Evolutionary conservation across 2,888 invertebrate species (phyloP).

Genomic region (Drosophila colorata): DNA sequence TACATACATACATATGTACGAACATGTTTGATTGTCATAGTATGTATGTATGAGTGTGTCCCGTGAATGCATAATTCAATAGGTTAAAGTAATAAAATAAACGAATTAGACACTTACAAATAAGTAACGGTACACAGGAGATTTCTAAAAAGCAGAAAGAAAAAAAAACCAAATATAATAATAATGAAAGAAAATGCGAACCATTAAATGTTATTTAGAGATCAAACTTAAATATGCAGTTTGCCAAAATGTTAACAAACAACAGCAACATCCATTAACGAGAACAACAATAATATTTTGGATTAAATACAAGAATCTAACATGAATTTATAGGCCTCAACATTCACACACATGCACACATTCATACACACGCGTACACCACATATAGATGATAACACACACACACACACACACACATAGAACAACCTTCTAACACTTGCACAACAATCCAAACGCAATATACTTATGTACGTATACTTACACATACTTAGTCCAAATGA

Average conservation of each 20-base stretch:
- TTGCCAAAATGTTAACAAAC: conserved; percentile 23
- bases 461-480: conserved; percentile 33
- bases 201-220: conserved; percentile 42
- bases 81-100: conserved; percentile 49
- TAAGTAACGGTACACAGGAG: conserved; percentile 59
- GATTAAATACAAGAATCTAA: conserved; percentile 25
- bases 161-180: conserved; percentile 4
- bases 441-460: conserved; percentile 32
- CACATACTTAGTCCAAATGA: conserved; percentile 33
- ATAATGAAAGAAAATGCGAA: conserved; percentile 8
- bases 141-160: conserved; percentile 22
- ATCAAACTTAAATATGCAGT: conserved; percentile 41
- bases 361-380: conserved; percentile 2
- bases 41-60: conserved; percentile 38
- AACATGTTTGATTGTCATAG: conserved; percentile 9
- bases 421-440: conserved; percentile 13
- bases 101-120: conserved; percentile 36
- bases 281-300: conserved; percentile 36
- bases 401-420: conserved; percentile 7
- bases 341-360: background rate
- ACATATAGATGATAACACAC: conserved; percentile 14
- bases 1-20: background rate
- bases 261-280: conserved; percentile 15
- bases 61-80: conserved; percentile 23
- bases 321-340: conserved; percentile 49